Base-by-base conservation (phyloP, 2,113 vertebrate genomes). In the Trochalopteron elliotii region DNA sequence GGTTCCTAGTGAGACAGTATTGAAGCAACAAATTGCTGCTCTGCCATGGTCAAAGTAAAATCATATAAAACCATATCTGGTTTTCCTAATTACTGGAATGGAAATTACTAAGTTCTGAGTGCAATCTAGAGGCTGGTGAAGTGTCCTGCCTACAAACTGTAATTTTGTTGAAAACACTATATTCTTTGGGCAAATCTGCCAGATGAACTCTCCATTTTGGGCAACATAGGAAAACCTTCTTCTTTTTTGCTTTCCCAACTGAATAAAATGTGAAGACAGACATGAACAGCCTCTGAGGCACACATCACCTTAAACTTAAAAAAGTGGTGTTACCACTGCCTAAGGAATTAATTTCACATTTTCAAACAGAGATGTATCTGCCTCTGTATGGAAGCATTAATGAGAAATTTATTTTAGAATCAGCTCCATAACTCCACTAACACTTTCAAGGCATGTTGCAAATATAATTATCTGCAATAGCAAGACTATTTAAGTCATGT, bases 391-490 rank as follows among this genome's bases (percentile, higher is more conserved):
- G 42, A 85, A 67, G 19, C 9, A 76, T 60, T 87, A 91, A 93
- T 65, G 57, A 85, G 12, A 92, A 72, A 89, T 79, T 81, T 82
- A 47, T 55, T 87, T 74, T 35, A 63, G 68, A 87, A 33, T 57
- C 71, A n/a, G 15, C 15, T 85, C 31, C 21, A 4, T 55, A 93
- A 52, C 30, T 50, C 22, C 2, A 6, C 33, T 78, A 85, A 81
- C 42, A 76, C 12, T 96, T 94, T 56, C 40, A 84, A 88, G 16
- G 13, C 55, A 42, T 74, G 82, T 67, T 91, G 72, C 61, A 90
- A 95, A 95, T 91, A 44, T 50, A 94, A 95, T 97, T 95, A 89
- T 64, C 76, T 77, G 28, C 65, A 42, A 70, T 56, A 85, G 40
- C 60, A 72, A 44, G 55, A 39, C 40, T 87, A 72, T 88, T 93